Evolutionary conservation across 2,113 vertebrate genomes (phyloP).

Genomic region (Cinclus cinclus): DNA sequence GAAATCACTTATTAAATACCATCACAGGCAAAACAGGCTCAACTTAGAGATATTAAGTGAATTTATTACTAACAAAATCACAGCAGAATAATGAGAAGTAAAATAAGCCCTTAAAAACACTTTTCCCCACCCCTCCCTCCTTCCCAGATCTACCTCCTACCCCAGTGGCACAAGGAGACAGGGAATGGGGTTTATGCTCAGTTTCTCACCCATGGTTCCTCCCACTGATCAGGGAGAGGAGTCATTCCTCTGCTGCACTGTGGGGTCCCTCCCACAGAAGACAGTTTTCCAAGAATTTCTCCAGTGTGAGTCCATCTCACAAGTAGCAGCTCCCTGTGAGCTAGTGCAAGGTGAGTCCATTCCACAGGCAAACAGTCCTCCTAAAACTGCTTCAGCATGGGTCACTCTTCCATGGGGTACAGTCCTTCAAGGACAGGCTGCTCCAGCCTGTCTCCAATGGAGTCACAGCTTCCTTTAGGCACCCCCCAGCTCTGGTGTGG

Average conservation of each 20-base stretch:
- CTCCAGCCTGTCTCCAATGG: not conserved
- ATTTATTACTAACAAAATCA: not conserved
- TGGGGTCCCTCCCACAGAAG: not conserved
- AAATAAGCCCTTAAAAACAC: not conserved
- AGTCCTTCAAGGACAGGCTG: not conserved
- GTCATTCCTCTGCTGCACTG: not conserved
- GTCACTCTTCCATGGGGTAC: not conserved
- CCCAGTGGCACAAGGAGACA: not conserved
- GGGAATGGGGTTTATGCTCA: not conserved
- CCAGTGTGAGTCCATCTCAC: not conserved
- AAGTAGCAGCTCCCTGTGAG: accelerated
- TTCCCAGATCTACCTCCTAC: not conserved
- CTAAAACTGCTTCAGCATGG: too few species aligned
- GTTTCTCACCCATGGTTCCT: not conserved
- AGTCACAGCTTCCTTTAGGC: not conserved
- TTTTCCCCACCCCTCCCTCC: not conserved
- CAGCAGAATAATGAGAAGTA: not conserved
- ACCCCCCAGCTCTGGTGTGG: not conserved
- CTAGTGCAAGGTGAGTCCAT: not conserved
- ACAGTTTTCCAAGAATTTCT: not conserved
- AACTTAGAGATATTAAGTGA: not conserved
- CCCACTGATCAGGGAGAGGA: not conserved
- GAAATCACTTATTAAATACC: not conserved
- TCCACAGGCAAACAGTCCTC: not conserved
- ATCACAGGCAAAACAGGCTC: not conserved